These are phyloP conservation scores for Apodemus speciosus DNA, from an alignment of 2,113 vertebrate species.

Conservation along the genomic window DNA sequence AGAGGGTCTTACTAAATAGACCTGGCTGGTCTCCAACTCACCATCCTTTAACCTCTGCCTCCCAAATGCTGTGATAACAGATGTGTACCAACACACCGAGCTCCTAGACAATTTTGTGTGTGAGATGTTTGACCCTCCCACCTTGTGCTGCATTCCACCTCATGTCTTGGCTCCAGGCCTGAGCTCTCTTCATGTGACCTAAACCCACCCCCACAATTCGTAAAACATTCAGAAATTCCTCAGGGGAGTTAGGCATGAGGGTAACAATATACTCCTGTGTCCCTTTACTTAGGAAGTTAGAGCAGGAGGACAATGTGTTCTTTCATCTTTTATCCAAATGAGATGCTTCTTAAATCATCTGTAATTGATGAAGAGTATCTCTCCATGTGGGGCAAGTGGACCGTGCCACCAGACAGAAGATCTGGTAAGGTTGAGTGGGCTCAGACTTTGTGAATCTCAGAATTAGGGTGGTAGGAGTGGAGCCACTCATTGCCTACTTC, in stretches of 20 bases:
- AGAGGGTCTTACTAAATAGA: background rate
- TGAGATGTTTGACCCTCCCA: background rate
- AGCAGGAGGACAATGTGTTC: background rate
- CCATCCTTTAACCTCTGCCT: background rate
- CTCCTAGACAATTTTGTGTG: background rate
- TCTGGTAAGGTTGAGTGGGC: no score
- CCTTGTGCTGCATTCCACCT: background rate
- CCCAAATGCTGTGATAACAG: background rate
- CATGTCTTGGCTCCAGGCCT: background rate
- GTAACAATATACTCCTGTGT: background rate
- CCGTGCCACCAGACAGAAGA: no score
- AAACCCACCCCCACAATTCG: background rate
- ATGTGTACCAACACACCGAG: background rate
- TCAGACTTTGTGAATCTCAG: no score
- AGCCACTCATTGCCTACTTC: no score
- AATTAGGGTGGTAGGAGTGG: no score
- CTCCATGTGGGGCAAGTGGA: background rate
- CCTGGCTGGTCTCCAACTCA: background rate
- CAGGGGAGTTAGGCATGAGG: background rate
- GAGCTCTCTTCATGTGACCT: background rate
- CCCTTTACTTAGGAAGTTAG: background rate
- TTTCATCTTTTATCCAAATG: slow-evolving; percentile 54
- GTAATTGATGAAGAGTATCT: slow-evolving; percentile 14
- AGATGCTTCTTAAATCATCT: slow-evolving; percentile 58
- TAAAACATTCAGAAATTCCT: background rate